A percentile compares a stretch with the other conserved stretches of the same genome.
These are phyloP conservation scores for Spizaetus ornatus DNA, from an alignment of 2,113 vertebrate species.

Conservation along the genomic window DNA sequence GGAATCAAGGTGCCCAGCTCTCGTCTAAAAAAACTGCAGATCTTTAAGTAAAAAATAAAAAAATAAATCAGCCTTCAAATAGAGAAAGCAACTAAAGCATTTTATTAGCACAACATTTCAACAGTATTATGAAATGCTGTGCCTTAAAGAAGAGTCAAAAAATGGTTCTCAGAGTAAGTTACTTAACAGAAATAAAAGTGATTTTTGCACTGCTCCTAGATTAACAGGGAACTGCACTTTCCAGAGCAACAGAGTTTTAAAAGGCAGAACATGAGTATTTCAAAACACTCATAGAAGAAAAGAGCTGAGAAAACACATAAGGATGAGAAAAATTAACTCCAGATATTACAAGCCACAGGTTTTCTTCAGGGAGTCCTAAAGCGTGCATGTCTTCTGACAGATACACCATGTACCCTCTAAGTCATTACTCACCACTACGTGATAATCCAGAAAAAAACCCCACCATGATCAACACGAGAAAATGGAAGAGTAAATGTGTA, in stretches of 20 bases:
- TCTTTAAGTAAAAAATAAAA: background rate
- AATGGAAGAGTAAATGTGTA: background rate
- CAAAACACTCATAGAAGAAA: background rate
- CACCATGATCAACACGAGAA: fast-evolving
- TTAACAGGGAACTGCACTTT: background rate
- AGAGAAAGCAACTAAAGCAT: background rate
- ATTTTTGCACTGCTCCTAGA: background rate
- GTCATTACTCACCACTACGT: background rate
- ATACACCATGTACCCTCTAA: background rate
- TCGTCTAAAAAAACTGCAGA: background rate
- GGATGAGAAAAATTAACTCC: background rate
- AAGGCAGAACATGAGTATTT: background rate
- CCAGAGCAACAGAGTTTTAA: background rate
- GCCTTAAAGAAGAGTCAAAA: background rate
- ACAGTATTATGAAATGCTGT: background rate
- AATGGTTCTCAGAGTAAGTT: background rate
- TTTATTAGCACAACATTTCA: background rate
- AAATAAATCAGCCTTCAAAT: background rate
- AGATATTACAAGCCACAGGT: background rate
- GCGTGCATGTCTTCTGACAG: background rate
- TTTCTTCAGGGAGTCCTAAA: background rate
- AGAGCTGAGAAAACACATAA: background rate
- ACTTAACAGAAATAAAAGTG: background rate
- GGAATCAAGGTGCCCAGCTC: background rate
- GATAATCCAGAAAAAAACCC: background rate